phyloP scores from a whole-genome alignment of 2,797 vertebrate species.

The Clarias platycephalus region DNA sequence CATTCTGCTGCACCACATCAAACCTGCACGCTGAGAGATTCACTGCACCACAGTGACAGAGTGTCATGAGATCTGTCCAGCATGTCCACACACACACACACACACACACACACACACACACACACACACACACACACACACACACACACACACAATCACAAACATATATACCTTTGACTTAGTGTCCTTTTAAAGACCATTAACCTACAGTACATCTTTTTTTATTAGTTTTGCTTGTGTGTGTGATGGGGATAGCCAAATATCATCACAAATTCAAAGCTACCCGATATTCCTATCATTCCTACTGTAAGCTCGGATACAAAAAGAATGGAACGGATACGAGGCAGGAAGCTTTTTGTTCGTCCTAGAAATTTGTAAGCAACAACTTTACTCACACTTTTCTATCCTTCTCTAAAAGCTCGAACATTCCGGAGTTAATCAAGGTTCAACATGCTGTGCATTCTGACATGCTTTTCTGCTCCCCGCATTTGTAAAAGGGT shows the following conservation, averaged over 20 bases:
- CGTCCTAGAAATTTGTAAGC: neutral
- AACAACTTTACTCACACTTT: neutral
- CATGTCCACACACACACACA: constrained; percentile 38
- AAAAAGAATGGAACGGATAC: neutral
- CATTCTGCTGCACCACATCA: constrained; percentile 57
- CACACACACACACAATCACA: too few relatives aligned
- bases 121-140: neutral
- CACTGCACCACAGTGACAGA: constrained; percentile 51
- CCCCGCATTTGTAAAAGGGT: neutral
- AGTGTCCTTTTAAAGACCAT: too few relatives aligned
- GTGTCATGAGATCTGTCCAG: constrained; percentile 43
- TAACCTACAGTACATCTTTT: too few relatives aligned
- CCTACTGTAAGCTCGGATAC: neutral
- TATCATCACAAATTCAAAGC: neutral
- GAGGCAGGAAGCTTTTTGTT: neutral
- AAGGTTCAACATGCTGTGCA: neutral
- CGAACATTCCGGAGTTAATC: neutral
- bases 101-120: constrained; percentile 33
- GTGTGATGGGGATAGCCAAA: neutral
- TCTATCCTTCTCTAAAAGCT: neutral
- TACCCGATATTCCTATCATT: neutral
- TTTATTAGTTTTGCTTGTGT: neutral
- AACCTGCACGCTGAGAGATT: constrained; percentile 52
- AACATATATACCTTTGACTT: too few relatives aligned
- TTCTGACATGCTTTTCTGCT: neutral